Conservation (phyloP, 2,113 vertebrate genomes). For the Colius striatus region DNA sequence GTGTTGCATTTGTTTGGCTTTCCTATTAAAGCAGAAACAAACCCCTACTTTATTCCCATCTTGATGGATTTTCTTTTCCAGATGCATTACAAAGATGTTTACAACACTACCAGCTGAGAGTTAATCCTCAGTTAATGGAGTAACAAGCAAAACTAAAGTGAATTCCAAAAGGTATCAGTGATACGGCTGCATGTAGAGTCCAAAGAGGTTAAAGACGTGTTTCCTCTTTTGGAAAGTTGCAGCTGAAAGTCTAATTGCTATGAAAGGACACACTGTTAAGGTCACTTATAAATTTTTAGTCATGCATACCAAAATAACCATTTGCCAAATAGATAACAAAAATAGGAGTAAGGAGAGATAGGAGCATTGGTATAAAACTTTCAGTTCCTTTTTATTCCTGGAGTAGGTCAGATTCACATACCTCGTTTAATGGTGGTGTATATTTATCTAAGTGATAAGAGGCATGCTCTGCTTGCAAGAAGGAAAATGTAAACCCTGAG, state of each 20-base stretch:
- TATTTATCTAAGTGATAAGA: background rate
- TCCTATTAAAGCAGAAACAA: slow-evolving; percentile 16
- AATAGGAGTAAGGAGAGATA: background rate
- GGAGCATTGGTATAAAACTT: background rate
- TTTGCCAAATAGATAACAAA: background rate
- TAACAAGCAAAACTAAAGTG: background rate
- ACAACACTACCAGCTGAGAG: background rate
- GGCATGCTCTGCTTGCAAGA: background rate
- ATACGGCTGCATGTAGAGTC: background rate
- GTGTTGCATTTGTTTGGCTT: background rate
- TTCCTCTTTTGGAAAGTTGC: background rate
- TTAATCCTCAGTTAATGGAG: slow-evolving; percentile 2
- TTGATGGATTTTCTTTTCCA: slow-evolving; percentile 23
- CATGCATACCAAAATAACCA: background rate
- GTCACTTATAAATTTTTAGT: background rate
- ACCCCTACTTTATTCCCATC: background rate
- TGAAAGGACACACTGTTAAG: background rate
- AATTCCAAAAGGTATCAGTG: background rate
- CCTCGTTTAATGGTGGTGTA: background rate
- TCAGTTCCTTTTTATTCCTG: background rate
- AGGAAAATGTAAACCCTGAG: background rate
- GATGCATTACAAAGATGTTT: slow-evolving; percentile 21
- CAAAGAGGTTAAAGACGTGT: background rate
- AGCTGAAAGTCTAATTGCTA: background rate
- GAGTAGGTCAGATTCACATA: background rate